phyloP scores from a whole-genome alignment of 2,113 vertebrate species.

The Mirza zaza region DNA sequence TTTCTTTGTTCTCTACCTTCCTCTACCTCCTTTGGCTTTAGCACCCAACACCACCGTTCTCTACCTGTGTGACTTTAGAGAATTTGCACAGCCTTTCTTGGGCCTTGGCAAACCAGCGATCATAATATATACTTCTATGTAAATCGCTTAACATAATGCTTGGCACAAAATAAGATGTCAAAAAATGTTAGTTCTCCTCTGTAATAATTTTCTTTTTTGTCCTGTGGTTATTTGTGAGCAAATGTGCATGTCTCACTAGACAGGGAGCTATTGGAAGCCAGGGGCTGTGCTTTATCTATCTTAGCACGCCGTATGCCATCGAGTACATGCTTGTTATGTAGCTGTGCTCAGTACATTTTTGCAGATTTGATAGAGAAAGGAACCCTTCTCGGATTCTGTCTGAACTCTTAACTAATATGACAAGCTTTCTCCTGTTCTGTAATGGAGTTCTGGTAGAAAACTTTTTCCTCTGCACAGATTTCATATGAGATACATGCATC shows the following conservation, averaged over 20 bases:
- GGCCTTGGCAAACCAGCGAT: background rate
- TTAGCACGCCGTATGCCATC: background rate
- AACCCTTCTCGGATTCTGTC: background rate
- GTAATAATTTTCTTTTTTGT: constrained; percentile 33
- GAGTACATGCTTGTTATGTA: background rate
- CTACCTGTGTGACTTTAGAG: background rate
- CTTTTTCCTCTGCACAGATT: background rate
- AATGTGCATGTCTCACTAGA: background rate
- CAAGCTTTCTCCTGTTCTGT: background rate
- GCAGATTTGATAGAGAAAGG: constrained; percentile 16
- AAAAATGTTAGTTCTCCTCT: background rate
- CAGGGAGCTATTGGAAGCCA: background rate
- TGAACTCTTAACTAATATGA: constrained; percentile 27
- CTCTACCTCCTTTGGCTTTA: background rate
- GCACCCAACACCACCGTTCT: background rate
- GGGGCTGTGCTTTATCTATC: background rate
- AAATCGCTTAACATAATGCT: constrained; percentile 42
- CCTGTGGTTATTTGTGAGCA: constrained; percentile 22
- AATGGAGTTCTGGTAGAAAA: background rate
- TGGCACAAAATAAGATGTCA: background rate
- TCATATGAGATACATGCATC: background rate
- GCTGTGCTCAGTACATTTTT: constrained; percentile 9
- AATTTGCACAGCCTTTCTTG: background rate
- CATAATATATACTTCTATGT: background rate
- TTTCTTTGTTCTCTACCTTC: background rate